phyloP scores from a whole-genome alignment of 2,797 vertebrate species.

The Gymnoscopelus microlampas region DNA sequence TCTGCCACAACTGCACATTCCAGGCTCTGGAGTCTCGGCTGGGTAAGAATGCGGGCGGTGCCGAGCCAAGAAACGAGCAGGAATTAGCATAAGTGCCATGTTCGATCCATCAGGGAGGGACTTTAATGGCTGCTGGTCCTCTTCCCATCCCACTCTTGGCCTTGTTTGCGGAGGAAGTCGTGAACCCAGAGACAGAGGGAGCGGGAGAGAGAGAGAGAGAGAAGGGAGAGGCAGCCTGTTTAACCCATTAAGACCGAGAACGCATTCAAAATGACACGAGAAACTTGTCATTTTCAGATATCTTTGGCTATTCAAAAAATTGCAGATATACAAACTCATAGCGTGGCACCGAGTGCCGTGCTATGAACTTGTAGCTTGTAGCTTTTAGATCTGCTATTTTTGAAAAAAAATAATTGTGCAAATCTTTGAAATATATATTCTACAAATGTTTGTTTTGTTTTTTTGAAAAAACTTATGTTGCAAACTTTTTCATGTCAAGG shows the following conservation, averaged over 20 bases:
- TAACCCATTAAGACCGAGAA: conserved; percentile 5
- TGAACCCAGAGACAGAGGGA: conserved; percentile 78
- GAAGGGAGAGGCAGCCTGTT: conserved; percentile 83
- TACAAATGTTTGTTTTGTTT: no score
- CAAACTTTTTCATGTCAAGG: no score
- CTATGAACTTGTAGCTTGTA: no score
- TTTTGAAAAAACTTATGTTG: no score
- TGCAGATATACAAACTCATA: no score
- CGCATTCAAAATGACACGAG: no score
- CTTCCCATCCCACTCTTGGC: conserved; percentile 75
- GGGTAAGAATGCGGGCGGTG: conserved; percentile 58
- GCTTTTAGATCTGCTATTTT: no score
- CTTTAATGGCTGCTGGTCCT: conserved; percentile 84
- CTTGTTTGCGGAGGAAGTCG: conserved; percentile 84
- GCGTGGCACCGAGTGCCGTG: no score
- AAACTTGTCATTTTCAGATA: no score
- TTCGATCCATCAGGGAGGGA: conserved; percentile 87
- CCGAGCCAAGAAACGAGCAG: conserved; percentile 67
- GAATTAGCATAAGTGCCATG: conserved; percentile 93
- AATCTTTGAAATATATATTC: no score
- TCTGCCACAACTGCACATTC: conserved; percentile 78
- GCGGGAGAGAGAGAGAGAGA: conserved; percentile 29
- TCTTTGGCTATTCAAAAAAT: no score
- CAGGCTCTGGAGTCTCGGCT: conserved; percentile 58
- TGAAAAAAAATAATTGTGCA: no score